Base-by-base conservation (phyloP, 2,797 vertebrate genomes). In the Heliangelus exortis region DNA sequence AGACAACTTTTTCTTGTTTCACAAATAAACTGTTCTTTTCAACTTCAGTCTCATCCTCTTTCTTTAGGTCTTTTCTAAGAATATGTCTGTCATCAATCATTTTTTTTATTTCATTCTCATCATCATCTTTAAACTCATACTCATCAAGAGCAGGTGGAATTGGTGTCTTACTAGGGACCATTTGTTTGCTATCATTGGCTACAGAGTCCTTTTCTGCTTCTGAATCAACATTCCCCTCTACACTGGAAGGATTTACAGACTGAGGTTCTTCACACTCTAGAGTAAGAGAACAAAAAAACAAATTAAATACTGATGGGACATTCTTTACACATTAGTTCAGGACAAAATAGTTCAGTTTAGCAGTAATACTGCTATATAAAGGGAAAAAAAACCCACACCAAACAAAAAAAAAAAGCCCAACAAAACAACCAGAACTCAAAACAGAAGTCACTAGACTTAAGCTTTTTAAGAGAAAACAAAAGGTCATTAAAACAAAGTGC, bases 61-160 rank as follows among this genome's bases (percentile, higher is more conserved):
- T 99, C 74, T 98, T 98, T 50, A 98, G 89, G 18, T 99, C 99
- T 96, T 99, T 98, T 94, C 99, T 98, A 85, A 99, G 98, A 96
- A 99, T 98, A 95, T 99, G 99, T 67, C 99, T 98, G 67, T 99
- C 98, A n/a, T 99, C 99, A 7, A 99, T 96, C 91, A 98, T 98
- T 97, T 99, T 99, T 96, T 98, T 98, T 50, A 99, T 97, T 97
- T 99, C 99, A 78, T 97, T 96, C 33, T 98, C 97, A 31, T 98
- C 97, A 48, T 99, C 99, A 15, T 99, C 99, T 97, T 99, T 99
- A 97, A 99, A 99, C 95, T 99, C 99, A 21, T 99, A 99, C 87
- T 99, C 99, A 95, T 99, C 99, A 93, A 99, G 97, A 62, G 98
- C 99, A 36, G 98, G 98, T 69, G 98, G 98, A 67, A 98, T 98